Conservation (phyloP, 2,888 invertebrate species). For the Cephus pulcher region DNA sequence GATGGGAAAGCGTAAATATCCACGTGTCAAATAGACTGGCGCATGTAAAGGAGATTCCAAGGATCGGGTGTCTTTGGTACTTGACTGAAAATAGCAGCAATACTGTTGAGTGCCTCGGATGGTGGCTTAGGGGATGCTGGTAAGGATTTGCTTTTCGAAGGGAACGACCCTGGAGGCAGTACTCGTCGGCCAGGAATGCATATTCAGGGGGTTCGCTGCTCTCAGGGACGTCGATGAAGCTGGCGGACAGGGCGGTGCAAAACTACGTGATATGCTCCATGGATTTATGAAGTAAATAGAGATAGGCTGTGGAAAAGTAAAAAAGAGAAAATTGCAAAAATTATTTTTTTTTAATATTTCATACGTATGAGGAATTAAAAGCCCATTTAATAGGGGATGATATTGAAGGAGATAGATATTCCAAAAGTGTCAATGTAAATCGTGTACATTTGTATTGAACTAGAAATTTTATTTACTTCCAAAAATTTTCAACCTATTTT, state of each 20-base stretch:
- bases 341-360: background rate
- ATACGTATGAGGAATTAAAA: background rate
- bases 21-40: constrained; percentile 33
- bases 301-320: background rate
- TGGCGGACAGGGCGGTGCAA: no score
- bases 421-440: no score
- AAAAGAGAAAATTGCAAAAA: background rate
- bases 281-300: background rate
- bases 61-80: constrained; percentile 17
- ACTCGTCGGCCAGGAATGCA: constrained; percentile 52
- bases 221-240: constrained; percentile 34
- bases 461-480: no score
- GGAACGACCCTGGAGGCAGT: constrained; percentile 48
- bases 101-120: constrained; percentile 59
- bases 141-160: constrained; percentile 57
- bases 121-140: constrained; percentile 42
- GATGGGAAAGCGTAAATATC: constrained; percentile 24
- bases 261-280: no score
- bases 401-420: background rate
- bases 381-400: background rate
- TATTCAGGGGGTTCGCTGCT: constrained; percentile 50
- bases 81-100: constrained; percentile 47
- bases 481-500: no score
- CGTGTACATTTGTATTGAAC: no score
- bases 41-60: constrained; percentile 51